Conservation (phyloP, 2,797 vertebrate species). For the Sebastes elongatus region DNA sequence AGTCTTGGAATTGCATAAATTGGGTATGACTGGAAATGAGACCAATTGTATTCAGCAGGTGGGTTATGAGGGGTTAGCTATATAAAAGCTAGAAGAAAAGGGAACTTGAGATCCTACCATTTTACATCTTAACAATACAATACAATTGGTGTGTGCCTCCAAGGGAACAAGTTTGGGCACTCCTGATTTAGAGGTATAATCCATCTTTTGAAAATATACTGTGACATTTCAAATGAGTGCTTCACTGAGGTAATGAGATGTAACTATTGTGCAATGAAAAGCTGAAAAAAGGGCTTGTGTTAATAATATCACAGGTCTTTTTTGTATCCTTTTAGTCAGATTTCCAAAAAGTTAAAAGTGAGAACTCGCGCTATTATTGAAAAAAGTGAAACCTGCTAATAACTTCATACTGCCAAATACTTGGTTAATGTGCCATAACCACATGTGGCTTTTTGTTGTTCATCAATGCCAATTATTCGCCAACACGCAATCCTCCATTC, state of each 20-base stretch:
- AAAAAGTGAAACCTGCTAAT: constrained; percentile 26
- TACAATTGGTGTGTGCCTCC: no score
- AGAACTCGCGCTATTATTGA: not conserved
- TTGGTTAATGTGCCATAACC: constrained; percentile 55
- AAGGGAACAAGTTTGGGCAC: no score
- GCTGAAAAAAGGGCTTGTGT: not conserved
- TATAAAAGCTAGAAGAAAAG: no score
- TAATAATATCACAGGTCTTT: not conserved
- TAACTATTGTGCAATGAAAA: not conserved
- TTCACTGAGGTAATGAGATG: not conserved
- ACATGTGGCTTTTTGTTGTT: constrained; percentile 54
- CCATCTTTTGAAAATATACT: not conserved
- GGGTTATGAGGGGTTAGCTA: no score
- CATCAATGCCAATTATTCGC: constrained; percentile 45
- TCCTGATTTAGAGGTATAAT: not conserved
- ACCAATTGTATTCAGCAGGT: no score
- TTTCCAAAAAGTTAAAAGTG: not conserved
- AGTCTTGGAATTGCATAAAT: no score
- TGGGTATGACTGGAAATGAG: no score
- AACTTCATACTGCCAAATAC: constrained; percentile 25
- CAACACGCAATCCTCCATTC: constrained; percentile 30
- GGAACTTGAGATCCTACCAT: no score
- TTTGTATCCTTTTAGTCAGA: not conserved
- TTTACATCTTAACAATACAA: no score
- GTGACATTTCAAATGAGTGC: not conserved